These are phyloP conservation scores for Slavum lentiscoides DNA, from an alignment of 2,888 invertebrate species.

Conservation along the genomic window DNA sequence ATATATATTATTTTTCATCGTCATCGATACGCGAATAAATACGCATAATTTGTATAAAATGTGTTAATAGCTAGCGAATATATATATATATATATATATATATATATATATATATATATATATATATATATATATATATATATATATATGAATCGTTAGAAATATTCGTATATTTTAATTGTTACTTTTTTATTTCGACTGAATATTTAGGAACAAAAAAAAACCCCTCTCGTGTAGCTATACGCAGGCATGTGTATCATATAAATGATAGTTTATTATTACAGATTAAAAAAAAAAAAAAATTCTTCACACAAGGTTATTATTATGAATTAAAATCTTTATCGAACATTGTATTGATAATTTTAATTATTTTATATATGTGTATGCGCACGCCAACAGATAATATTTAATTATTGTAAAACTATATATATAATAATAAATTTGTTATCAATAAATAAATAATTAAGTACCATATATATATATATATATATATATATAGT, in stretches of 20 bases:
- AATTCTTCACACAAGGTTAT: not conserved
- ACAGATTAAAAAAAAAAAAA: conserved; percentile 1
- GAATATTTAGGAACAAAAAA: not conserved
- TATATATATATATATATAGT: not conserved
- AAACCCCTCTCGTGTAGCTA: too few species aligned
- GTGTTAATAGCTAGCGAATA: too few species aligned
- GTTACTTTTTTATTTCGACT: too few species aligned
- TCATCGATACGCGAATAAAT: too few species aligned
- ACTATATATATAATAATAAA: not conserved
- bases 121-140: too few species aligned
- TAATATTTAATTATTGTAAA: conserved; percentile 9
- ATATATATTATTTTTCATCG: too few species aligned
- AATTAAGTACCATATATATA: not conserved
- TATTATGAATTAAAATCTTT: conserved; percentile 15
- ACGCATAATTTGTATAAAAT: too few species aligned
- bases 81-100: too few species aligned
- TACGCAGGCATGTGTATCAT: too few species aligned
- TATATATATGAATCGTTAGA: too few species aligned
- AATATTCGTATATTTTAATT: too few species aligned
- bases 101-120: too few species aligned
- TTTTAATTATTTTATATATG: not conserved
- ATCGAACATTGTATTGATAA: not conserved
- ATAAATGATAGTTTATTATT: not conserved
- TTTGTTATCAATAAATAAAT: not conserved
- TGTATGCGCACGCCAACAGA: not conserved